Conservation (phyloP, 2,888 invertebrate genomes). For the Eutolmus rufibarbis region DNA sequence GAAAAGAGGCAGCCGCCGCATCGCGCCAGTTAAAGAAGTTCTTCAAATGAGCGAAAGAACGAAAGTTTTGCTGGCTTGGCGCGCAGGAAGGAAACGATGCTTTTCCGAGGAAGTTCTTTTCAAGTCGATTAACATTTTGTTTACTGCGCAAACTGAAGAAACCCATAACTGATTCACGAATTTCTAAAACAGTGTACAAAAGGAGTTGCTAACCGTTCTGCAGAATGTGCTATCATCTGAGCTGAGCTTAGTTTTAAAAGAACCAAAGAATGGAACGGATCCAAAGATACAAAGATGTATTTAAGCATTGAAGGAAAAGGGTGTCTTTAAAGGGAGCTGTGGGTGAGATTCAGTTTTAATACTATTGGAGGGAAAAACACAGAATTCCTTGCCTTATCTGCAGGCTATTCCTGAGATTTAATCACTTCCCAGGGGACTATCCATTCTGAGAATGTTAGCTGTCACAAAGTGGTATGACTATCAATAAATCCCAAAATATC, state of each 20-base stretch:
- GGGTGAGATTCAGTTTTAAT: neutral
- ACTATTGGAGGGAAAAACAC: neutral
- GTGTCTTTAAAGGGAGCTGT: neutral
- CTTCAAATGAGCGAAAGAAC: neutral
- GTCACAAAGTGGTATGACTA: neutral
- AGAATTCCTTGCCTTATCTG: neutral
- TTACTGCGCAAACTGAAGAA: neutral
- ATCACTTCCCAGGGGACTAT: neutral
- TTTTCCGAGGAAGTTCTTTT: neutral
- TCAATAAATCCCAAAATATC: neutral
- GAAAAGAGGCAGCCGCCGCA: neutral
- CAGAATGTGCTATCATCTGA: neutral
- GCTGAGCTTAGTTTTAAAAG: neutral
- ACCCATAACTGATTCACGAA: neutral
- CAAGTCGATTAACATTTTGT: constrained; percentile 10
- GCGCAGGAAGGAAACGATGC: neutral
- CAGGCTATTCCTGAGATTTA: neutral
- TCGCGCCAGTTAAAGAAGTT: neutral
- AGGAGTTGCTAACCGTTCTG: neutral
- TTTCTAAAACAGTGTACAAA: neutral
- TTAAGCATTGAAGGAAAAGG: neutral
- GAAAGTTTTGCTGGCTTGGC: neutral
- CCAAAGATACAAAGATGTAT: neutral
- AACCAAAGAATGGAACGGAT: neutral
- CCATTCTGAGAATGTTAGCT: neutral